Conservation (phyloP, 2,113 vertebrate genomes). For the Tauraco erythrolophus region DNA sequence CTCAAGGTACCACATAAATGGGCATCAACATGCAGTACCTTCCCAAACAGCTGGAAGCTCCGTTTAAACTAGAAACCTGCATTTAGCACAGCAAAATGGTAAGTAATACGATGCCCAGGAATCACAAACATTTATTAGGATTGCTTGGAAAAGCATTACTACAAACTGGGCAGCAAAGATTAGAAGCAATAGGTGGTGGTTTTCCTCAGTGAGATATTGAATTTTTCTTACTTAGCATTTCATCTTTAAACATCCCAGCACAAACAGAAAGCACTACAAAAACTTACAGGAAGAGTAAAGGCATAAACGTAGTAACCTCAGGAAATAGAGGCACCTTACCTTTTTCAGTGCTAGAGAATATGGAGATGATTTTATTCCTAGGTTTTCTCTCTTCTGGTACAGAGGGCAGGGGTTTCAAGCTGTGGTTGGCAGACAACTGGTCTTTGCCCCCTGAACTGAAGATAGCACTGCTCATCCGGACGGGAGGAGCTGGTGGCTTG, state of each 20-base stretch:
- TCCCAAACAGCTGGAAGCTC: neutral
- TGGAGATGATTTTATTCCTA: slow-evolving; percentile 95
- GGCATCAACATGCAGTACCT: neutral
- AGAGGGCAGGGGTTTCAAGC: slow-evolving; percentile 93
- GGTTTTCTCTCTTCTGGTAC: slow-evolving; percentile 96
- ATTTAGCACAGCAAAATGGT: neutral
- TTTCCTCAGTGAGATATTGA: neutral
- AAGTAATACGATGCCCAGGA: neutral
- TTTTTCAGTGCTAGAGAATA: slow-evolving; percentile 93
- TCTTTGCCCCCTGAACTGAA: slow-evolving; percentile 91
- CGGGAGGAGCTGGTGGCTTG: slow-evolving; percentile 96
- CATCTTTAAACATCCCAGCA: neutral
- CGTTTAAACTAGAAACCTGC: neutral
- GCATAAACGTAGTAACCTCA: neutral
- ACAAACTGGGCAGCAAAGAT: neutral
- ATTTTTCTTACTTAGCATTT: neutral
- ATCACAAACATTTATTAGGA: neutral
- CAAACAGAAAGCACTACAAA: neutral
- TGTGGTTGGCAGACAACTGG: slow-evolving; percentile 89
- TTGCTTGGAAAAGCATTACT: neutral
- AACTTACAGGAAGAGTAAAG: neutral
- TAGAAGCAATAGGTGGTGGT: neutral
- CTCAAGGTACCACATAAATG: neutral
- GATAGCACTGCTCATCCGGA: slow-evolving; percentile 93
- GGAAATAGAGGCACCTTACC: slow-evolving; percentile 67